Evolutionary conservation across 2,888 invertebrate species (phyloP).

Genomic region (Steinernema carpocapsae): DNA sequence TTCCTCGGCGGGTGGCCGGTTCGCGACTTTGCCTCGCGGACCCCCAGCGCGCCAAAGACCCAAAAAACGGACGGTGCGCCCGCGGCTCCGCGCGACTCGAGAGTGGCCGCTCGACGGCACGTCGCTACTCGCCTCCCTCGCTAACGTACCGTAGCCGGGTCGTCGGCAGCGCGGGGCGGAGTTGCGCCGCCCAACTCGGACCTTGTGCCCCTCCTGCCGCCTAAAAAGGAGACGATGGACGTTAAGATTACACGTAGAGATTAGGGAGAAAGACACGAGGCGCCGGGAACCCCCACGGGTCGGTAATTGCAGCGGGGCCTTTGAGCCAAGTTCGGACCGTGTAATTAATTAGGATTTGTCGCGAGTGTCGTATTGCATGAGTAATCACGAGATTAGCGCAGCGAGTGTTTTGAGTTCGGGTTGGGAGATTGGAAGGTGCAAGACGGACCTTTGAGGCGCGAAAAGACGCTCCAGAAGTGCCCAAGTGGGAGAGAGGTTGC

Average conservation of each 20-base stretch:
- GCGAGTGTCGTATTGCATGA: slow-evolving; percentile 33
- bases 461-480: slow-evolving; percentile 25
- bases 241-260: slow-evolving; percentile 14
- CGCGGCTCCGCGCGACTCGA: slow-evolving; percentile 5
- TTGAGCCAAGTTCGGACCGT: slow-evolving; percentile 11
- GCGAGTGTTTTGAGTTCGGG: slow-evolving; percentile 7
- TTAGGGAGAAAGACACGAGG: slow-evolving; percentile 1
- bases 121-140: no score
- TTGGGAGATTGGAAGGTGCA: background rate
- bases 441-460: slow-evolving; percentile 14
- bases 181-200: slow-evolving; percentile 11
- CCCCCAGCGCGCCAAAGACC: slow-evolving; percentile 29
- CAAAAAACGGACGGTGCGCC: slow-evolving; percentile 34
- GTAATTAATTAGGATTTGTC: slow-evolving; percentile 34
- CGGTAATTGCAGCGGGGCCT: slow-evolving; percentile 29
- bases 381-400: slow-evolving; percentile 30
- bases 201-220: background rate
- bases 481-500: slow-evolving; percentile 1
- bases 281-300: slow-evolving; percentile 21
- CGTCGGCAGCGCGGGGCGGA: slow-evolving; percentile 11
- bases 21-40: background rate
- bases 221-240: slow-evolving; percentile 10
- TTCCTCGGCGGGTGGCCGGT: slow-evolving; percentile 29
- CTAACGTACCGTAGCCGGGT: slow-evolving; percentile 16
- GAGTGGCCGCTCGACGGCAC: slow-evolving; percentile 30